These are phyloP conservation scores for Willowsia nigromaculata DNA, from an alignment of 2,888 invertebrate genomes.

Conservation along the genomic window DNA sequence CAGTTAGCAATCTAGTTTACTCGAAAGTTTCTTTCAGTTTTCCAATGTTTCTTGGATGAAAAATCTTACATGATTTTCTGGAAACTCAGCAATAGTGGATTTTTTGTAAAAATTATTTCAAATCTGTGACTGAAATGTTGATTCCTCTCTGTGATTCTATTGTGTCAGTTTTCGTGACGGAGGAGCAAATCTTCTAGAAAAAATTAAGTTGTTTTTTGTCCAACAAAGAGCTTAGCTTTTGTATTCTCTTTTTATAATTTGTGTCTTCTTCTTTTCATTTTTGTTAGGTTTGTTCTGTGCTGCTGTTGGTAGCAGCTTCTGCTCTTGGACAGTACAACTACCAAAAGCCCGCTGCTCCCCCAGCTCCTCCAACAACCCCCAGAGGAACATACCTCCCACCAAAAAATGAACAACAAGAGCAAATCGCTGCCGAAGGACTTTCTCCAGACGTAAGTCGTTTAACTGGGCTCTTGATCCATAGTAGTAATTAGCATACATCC, in stretches of 20 bases:
- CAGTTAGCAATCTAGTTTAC: not conserved
- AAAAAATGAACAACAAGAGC: slow-evolving; percentile 63
- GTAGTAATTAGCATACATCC: slow-evolving; percentile 18
- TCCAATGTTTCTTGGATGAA: no score
- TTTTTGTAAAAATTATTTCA: not conserved
- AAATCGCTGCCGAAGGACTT: slow-evolving; percentile 71
- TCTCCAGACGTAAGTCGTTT: slow-evolving; percentile 72
- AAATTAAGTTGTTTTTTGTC: not conserved
- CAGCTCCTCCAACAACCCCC: slow-evolving; percentile 66
- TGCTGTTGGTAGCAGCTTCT: slow-evolving; percentile 72
- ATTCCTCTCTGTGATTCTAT: not conserved
- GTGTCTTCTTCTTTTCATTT: slow-evolving; percentile 33
- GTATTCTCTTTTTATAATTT: not conserved
- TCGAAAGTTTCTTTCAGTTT: not conserved
- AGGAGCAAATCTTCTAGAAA: not conserved
- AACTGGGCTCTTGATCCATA: not conserved
- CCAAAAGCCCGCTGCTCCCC: slow-evolving; percentile 68
- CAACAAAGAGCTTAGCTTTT: not conserved
- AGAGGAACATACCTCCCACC: slow-evolving; percentile 73
- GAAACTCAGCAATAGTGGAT: not conserved
- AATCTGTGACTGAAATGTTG: not conserved
- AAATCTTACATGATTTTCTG: not conserved
- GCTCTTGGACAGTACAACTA: slow-evolving; percentile 75
- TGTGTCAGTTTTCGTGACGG: not conserved
- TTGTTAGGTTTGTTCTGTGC: slow-evolving; percentile 70